Evolutionary conservation across 2,888 invertebrate species (phyloP), one percentile per base, ranked within the genome.

Genomic region (Zhengitettix transpicula): DNA sequence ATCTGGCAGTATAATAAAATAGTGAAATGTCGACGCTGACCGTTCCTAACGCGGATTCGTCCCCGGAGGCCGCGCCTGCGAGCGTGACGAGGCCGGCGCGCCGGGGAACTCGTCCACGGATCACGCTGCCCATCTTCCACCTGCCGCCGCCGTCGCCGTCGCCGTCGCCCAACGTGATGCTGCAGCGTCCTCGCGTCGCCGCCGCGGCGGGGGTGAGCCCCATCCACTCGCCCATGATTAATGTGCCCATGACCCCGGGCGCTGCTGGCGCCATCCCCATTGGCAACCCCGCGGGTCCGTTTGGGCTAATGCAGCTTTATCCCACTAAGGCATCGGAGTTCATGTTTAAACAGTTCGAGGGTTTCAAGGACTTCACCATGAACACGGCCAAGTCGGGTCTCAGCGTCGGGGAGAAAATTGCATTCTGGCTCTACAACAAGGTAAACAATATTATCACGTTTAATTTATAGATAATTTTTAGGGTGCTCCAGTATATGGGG

Each of bases 401-500:
- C 64, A 89, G 89, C 72, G 82, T 84, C 47, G 91, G 91, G 62
- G 91, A 91, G 72, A 89, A 88, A 71, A 80, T 82, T 62, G 87
- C 87, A 0, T 86, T 84, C 67, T 88, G 87, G 81, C 74, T 88
- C 63, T 89, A 89, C 70, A 83, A 84, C 64, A 89, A 85, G 75
- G 77, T 67, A 28, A 28, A 28, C 28, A 5, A 28, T 28, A 5
- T 28, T 5, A 28, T 28, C 2, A 7, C 7, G 7, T 5, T 28
- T 28, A 28, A 28, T 28, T 7, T n/a, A n/a, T n/a, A n/a, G n/a
- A n/a, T n/a, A n/a, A n/a, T n/a, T n/a, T n/a, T n/a, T n/a, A n/a
- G n/a, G n/a, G n/a, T n/a, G n/a, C n/a, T n/a, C n/a, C n/a, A n/a
- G n/a, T n/a, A n/a, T n/a, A n/a, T n/a, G n/a, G n/a, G n/a, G n/a